Base-by-base conservation (phyloP, 2,113 vertebrate species). In the Scomber colias region DNA sequence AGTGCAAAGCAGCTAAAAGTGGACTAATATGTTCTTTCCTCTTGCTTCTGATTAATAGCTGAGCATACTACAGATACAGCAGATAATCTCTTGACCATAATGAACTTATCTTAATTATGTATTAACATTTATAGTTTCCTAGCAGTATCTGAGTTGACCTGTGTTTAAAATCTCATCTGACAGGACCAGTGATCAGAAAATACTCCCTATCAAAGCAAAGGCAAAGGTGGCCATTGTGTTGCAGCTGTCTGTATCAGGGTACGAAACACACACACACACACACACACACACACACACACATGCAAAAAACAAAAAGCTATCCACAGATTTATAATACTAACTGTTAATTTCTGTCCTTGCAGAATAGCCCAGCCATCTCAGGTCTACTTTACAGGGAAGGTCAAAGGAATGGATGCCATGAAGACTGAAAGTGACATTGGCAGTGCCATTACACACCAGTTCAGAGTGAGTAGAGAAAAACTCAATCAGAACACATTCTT, bases 321-420 rank as follows among this genome's bases (percentile, higher is more conserved):
- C 27, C 16, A 40, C 16, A 31, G 49, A 24, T 53, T 69, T 19
- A 30, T 24, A 16, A 13, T 11, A 4, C 45, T 76, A 12, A 84
- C 13, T 35, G 35, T 49, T 10, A 9, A 50, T 48, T 4, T 60
- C 31, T 61, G 9, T 84, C 17, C 70, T 40, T 69, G 7, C 82
- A 99, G 98, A 79, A 94, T 95, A 85, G 97, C 95, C 54, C 96
- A 95, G 75, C 98, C 98, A 65, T 98, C 98, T 77, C 98, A 99
- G 95, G 95, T 97, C 0, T 97, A 97, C 91, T 99, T 97, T 89
- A 86, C 94, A 21, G 96, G 96, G 56, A 35, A 76, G 0, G 88
- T 95, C 5, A 53, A 93, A 85, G 96, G 96, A 59, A 96, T 97
- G 77, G 92, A 90, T 31, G 96, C 94, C 48, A 94, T 98, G 92